Evolutionary conservation across 2,113 vertebrate genomes (phyloP), one percentile per base, ranked within the genome.

Genomic region (Gallinago undulata): DNA sequence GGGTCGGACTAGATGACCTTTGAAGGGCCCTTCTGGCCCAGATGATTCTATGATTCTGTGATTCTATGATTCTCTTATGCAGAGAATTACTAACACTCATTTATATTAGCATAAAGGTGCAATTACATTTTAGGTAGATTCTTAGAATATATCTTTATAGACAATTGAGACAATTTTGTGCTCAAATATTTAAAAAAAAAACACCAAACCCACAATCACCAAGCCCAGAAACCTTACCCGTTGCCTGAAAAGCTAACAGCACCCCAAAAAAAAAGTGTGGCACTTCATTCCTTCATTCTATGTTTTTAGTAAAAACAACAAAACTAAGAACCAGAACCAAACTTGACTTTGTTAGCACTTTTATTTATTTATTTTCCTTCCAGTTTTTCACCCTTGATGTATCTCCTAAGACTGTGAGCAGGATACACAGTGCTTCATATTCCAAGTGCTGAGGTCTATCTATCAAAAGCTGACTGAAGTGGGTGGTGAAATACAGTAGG

Each of bases 401-500:
- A 93, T 92, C 94, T 92, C 79, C 93, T 89, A 93, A 93, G 81
- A 88, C 93, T 31, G 18, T 25, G 8, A 97, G 88, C 43, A 80
- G 90, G 89, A 95, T 89, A 69, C 90, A 80, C 70, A 91, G 88
- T 59, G 60, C 70, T 90, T 91, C 92, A 48, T 84, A 93, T 81
- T 95, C 67, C 37, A 43, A 60, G 78, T 66, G 35, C 82, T 88
- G 78, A 97, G 89, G 92, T 39, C 95, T 90, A 84, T 94, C 89
- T 94, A 93, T 97, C 94, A 96, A 93, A 91, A 87, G 39, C 84
- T 95, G 88, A 96, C 95, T 80, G 76, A 68, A 85, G 87, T 96
- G 75, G 91, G 94, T 93, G 89, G 93, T 96, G 91, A 94, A 96
- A 97, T 90, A 91, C 93, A 93, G 92, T 85, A 97, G 92, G 95